Evolutionary conservation across 2,797 vertebrate genomes (phyloP).

Genomic region (Bryconaethiops microstoma): DNA sequence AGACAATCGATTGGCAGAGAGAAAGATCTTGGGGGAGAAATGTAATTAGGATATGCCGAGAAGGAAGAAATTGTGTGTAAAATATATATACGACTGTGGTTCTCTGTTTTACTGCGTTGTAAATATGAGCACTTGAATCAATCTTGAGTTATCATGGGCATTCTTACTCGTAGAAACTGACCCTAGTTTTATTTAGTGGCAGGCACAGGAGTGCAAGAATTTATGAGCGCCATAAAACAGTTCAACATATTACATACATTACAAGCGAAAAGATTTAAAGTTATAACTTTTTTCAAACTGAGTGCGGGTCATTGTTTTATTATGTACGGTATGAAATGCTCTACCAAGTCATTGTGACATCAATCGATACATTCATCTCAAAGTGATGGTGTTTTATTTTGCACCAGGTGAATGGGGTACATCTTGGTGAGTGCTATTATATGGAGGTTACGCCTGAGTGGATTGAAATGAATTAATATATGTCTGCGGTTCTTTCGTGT

Average conservation of each 20-base stretch:
- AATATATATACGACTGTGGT: slow-evolving; percentile 52
- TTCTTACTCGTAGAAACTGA: slow-evolving; percentile 20
- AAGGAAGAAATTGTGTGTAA: slow-evolving; percentile 64
- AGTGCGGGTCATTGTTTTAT: slow-evolving; percentile 10
- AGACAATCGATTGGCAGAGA: slow-evolving; percentile 67
- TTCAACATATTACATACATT: slow-evolving; percentile 26
- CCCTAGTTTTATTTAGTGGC: slow-evolving; percentile 43
- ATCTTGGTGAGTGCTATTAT: background rate
- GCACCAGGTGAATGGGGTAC: background rate
- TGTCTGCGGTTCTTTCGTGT: background rate
- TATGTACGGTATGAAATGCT: slow-evolving; percentile 2
- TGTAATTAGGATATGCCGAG: slow-evolving; percentile 59
- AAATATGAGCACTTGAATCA: slow-evolving; percentile 50
- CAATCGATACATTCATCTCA: background rate
- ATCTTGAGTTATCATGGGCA: slow-evolving; percentile 12
- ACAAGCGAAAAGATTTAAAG: slow-evolving; percentile 28
- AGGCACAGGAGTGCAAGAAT: slow-evolving; percentile 26
- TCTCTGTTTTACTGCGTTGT: slow-evolving; percentile 59
- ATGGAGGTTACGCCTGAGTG: background rate
- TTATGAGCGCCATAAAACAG: slow-evolving; percentile 48
- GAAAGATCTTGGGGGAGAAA: slow-evolving; percentile 57
- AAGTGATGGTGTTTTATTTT: background rate
- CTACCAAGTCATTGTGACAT: slow-evolving; percentile 19
- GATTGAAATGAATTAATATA: slow-evolving; percentile 7
- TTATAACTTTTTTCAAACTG: slow-evolving; percentile 29